Base-by-base conservation (phyloP, 1,140 invertebrate species). In the Mycetomoellerius zeteki region DNA sequence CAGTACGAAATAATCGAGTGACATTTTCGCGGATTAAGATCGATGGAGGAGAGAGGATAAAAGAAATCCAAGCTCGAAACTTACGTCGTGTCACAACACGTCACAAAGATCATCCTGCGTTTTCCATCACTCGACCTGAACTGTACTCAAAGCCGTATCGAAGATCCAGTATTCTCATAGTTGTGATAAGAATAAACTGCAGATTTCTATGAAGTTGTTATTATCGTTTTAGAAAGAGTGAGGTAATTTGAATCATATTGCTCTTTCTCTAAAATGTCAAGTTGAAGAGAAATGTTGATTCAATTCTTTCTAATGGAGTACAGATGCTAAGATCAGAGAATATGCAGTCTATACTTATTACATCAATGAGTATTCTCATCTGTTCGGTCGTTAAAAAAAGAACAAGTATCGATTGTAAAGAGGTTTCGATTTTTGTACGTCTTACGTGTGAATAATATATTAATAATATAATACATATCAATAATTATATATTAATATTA, bases 321-420 rank as follows among this genome's bases (percentile, higher is more conserved):
- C 7, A 43, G 37, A 12, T 43, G 10, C 37, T 43, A 43, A 43
- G 37, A 43, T 43, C 37, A 43, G 8, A 43, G 37, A 43, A 10
- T 43, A 10, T 43, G 37, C 37, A 43, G 37, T 43, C 10, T 43
- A 43, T 43, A 43, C 37, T 43, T 43, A 43, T 43, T 43, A 43
- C 10, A 8, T 43, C 8, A 10, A 43, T 6, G 37, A 37, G 37
- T 43, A 43, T 43, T 43, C 37, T 43, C 37, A 10, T 16, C 2
- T 50, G 10, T 12, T 58, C 67, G 37, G 27, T 21, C 19, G 33
- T n/a, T n/a, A n/a, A n/a, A 47, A 43, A 16, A 16, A 27, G 52
- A 37, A 30, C 65, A 14, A 43, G 50, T 72, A 72, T 82, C 80
- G 67, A 58, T 30, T 24, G n/a, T 80, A 52, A 73, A 72, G 30